A percentile compares a stretch with the other conserved stretches of the same genome.
Evolutionary conservation across 2,113 vertebrate genomes (phyloP).

Genomic region (Brachyistius frenatus): DNA sequence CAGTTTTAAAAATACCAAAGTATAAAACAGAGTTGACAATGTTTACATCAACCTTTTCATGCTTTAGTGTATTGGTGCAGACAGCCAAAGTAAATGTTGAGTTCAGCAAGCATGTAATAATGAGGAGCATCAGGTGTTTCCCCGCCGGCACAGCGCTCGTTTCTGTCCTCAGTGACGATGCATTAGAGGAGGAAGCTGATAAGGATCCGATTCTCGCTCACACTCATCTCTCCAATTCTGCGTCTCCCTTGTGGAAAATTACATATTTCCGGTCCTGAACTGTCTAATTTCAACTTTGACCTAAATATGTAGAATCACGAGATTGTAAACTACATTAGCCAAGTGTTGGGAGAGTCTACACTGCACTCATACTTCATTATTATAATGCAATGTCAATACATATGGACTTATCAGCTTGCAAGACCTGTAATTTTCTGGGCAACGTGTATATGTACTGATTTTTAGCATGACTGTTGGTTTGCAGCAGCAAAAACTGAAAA

Average conservation of each 20-base stretch:
- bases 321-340: background rate
- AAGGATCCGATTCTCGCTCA: background rate
- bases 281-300: background rate
- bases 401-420: no score
- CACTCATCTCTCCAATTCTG: background rate
- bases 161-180: constrained; percentile 6
- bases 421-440: background rate
- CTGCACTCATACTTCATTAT: no score
- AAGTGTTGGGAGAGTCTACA: no score
- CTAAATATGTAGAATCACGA: background rate
- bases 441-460: background rate
- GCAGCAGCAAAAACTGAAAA: background rate
- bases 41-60: background rate
- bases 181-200: constrained; percentile 1
- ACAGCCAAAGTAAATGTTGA: background rate
- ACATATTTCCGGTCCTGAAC: background rate
- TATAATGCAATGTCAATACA: no score
- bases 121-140: constrained; percentile 34
- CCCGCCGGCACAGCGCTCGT: constrained; percentile 16
- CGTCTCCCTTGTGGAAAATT: constrained; percentile 6
- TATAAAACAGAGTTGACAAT: background rate
- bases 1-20: background rate
- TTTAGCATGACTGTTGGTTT: background rate
- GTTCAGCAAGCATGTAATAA: constrained; percentile 42
- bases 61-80: background rate